Percentiles rank a stretch among this genome's conserved stretches.
These are phyloP conservation scores for Thunnus thynnus DNA, from an alignment of 2,113 vertebrate species.

Conservation along the genomic window DNA sequence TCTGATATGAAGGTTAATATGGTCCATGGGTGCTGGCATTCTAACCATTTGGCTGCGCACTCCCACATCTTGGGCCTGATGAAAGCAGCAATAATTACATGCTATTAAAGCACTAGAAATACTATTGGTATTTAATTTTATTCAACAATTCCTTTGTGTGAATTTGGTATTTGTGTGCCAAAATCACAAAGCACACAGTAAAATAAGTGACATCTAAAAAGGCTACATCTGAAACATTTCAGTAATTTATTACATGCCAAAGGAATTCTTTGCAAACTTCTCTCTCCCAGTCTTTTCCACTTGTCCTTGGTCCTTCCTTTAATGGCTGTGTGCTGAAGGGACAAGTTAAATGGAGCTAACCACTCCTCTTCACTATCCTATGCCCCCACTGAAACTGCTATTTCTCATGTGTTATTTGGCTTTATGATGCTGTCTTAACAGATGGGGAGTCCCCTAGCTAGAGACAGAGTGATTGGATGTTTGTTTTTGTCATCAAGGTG, in stretches of 20 bases:
- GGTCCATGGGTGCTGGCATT: conserved; percentile 66
- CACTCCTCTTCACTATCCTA: background rate
- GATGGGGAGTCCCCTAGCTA: conserved; percentile 56
- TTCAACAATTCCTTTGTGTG: conserved; percentile 8
- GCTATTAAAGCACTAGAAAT: conserved; percentile 5
- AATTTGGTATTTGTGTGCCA: background rate
- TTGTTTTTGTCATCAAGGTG: conserved; percentile 49
- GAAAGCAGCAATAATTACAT: conserved; percentile 21
- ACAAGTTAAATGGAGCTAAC: conserved; percentile 41
- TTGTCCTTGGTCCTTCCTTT: background rate
- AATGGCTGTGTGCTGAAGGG: conserved; percentile 2
- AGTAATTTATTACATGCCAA: conserved; percentile 3
- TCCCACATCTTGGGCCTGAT: conserved; percentile 59
- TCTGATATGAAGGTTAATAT: conserved; percentile 79
- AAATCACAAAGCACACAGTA: conserved; percentile 13
- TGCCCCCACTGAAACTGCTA: background rate
- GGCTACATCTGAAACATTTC: conserved; percentile 15
- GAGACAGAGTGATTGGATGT: conserved; percentile 33
- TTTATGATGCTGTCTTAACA: conserved; percentile 50
- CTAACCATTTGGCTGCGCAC: background rate
- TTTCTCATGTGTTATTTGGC: conserved; percentile 29
- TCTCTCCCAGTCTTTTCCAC: conserved; percentile 4
- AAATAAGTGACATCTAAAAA: conserved; percentile 25
- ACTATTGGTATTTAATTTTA: background rate
- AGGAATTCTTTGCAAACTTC: background rate